Percentiles rank a stretch among this genome's conserved stretches.
Evolutionary conservation across 2,888 invertebrate genomes (phyloP).

Genomic region (Carpatolechia fugitivella): DNA sequence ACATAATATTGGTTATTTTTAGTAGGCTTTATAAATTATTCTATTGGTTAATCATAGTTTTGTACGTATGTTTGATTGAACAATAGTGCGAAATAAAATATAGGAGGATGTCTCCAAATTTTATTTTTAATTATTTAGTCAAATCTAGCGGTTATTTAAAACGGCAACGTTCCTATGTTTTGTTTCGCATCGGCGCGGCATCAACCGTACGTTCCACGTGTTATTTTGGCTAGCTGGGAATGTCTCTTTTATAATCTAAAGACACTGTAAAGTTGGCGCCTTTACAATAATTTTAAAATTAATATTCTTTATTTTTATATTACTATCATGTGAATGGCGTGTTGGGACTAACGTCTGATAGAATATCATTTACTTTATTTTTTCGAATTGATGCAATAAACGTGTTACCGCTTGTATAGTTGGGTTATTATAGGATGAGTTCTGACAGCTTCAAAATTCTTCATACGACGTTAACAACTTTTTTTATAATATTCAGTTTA

Average conservation of each 20-base stretch:
- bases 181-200: slow-evolving; percentile 6
- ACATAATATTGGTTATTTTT: neutral
- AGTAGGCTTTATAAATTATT: neutral
- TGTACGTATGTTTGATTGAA: neutral
- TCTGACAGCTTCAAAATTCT: too few relatives aligned
- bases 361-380: slow-evolving; percentile 9
- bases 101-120: slow-evolving; percentile 3
- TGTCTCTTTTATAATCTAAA: neutral
- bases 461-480: too few relatives aligned
- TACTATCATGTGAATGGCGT: slow-evolving; percentile 22
- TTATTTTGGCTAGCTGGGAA: neutral
- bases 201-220: neutral
- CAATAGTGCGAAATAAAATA: slow-evolving; percentile 9
- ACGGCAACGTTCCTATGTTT: slow-evolving; percentile 5
- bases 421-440: too few relatives aligned
- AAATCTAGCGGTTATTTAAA: slow-evolving; percentile 3
- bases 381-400: slow-evolving; percentile 38
- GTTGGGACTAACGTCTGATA: slow-evolving; percentile 8
- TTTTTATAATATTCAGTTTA: too few relatives aligned
- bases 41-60: neutral
- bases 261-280: neutral
- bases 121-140: slow-evolving; percentile 10
- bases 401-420: too few relatives aligned
- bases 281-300: neutral
- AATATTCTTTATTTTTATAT: slow-evolving; percentile 20